Evolutionary conservation across 1,140 invertebrate species (phyloP).

Genomic region (Araneus ventricosus): DNA sequence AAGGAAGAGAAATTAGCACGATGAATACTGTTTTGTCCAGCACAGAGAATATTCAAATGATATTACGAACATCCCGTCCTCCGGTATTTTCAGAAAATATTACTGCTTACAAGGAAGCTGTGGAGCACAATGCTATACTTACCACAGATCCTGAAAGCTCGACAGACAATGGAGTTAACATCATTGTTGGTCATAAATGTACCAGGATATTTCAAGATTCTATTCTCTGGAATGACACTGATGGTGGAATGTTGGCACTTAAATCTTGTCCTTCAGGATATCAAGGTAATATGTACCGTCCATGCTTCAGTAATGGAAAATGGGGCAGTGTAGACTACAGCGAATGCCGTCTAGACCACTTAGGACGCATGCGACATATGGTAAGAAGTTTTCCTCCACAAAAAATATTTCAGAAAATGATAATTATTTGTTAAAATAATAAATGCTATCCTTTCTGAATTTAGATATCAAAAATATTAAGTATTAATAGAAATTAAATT

Average conservation of each 20-base stretch:
- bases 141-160: background rate
- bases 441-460: too few relatives aligned
- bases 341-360: constrained; percentile 74
- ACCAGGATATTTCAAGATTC: constrained; percentile 60
- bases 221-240: constrained; percentile 74
- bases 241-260: constrained; percentile 72
- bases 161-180: constrained; percentile 30
- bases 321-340: constrained; percentile 75
- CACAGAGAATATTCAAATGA: constrained; percentile 14
- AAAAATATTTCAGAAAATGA: too few relatives aligned
- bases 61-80: background rate
- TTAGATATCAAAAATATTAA: too few relatives aligned
- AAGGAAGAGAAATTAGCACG: background rate
- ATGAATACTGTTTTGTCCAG: background rate
- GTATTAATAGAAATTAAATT: too few relatives aligned
- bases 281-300: constrained; percentile 75
- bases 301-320: constrained; percentile 74
- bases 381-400: constrained; percentile 46
- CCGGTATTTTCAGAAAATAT: background rate
- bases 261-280: constrained; percentile 73
- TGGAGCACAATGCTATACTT: constrained; percentile 49
- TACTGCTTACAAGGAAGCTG: constrained; percentile 10
- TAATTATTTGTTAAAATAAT: too few relatives aligned
- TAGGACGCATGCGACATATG: constrained; percentile 74
- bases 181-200: constrained; percentile 68